Evolutionary conservation across 2,113 vertebrate genomes (phyloP).

Genomic region (Ptyas mucosa): DNA sequence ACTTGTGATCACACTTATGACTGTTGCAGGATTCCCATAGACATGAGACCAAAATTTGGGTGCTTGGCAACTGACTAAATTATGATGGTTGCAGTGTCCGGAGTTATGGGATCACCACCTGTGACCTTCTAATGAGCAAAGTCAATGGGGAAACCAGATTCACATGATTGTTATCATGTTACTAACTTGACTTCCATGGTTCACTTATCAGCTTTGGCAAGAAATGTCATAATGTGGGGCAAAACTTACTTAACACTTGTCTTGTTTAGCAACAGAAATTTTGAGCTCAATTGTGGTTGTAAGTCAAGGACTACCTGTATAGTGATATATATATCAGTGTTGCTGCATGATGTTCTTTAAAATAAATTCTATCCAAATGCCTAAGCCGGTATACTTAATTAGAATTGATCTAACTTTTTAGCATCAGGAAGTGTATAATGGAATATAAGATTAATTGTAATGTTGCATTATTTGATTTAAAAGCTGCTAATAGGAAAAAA

Average conservation of each 20-base stretch:
- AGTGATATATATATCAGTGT: slow-evolving; percentile 39
- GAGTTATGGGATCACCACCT: background rate
- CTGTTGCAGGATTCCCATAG: background rate
- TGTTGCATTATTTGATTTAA: slow-evolving; percentile 69
- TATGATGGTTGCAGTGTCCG: background rate
- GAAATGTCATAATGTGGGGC: background rate
- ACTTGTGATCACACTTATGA: background rate
- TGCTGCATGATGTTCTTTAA: slow-evolving; percentile 35
- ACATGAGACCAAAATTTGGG: background rate
- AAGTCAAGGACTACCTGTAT: background rate
- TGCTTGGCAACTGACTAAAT: background rate
- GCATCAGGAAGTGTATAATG: slow-evolving; percentile 66
- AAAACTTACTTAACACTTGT: background rate
- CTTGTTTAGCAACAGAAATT: background rate
- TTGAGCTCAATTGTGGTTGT: background rate
- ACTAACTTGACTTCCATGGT: background rate
- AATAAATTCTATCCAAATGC: slow-evolving; percentile 53
- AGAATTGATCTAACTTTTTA: slow-evolving; percentile 70
- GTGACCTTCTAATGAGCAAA: background rate
- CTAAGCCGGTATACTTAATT: slow-evolving; percentile 64
- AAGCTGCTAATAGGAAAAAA: slow-evolving; percentile 67
- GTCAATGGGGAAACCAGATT: background rate
- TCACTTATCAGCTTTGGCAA: background rate
- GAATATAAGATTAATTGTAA: slow-evolving; percentile 70
- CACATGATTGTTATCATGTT: no score